Evolutionary conservation across 2,797 vertebrate species (phyloP).

Genomic region (Mormyrops boulengeri): DNA sequence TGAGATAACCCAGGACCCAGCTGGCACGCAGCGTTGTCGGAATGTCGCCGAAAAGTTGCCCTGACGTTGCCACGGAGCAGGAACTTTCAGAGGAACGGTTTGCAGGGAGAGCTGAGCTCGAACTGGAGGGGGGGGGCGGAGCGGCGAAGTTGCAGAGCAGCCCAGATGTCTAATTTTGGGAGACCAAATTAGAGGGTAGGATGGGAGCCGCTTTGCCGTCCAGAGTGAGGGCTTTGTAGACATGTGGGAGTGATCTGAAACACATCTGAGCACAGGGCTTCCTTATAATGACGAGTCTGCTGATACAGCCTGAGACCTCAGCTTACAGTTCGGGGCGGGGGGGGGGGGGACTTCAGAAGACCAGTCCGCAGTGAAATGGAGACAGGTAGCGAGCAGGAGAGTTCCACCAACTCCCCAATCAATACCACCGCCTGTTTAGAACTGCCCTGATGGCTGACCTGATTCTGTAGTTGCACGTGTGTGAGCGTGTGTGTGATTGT

Average conservation of each 20-base stretch:
- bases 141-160: conserved; percentile 51
- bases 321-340: conserved; percentile 29
- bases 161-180: conserved; percentile 75
- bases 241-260: conserved; percentile 72
- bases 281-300: conserved; percentile 60
- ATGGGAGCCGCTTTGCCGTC: conserved; percentile 55
- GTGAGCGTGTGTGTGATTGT: neutral
- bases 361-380: neutral
- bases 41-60: conserved; percentile 35
- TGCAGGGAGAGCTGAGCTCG: conserved; percentile 50
- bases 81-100: conserved; percentile 43
- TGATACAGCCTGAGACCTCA: conserved; percentile 52
- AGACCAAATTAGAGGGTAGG: conserved; percentile 74
- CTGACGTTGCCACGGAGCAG: conserved; percentile 36
- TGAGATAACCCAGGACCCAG: conserved; percentile 27
- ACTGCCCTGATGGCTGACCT: neutral
- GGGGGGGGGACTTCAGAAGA: neutral
- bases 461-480: neutral
- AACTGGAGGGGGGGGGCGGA: conserved; percentile 51
- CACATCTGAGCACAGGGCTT: conserved; percentile 60
- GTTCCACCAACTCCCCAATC: neutral
- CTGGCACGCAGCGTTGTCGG: conserved; percentile 43
- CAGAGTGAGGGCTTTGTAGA: conserved; percentile 55
- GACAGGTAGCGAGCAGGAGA: neutral
- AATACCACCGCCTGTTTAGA: neutral